phyloP scores from a whole-genome alignment of 2,888 invertebrate genomes.

The Norana najaformis region DNA sequence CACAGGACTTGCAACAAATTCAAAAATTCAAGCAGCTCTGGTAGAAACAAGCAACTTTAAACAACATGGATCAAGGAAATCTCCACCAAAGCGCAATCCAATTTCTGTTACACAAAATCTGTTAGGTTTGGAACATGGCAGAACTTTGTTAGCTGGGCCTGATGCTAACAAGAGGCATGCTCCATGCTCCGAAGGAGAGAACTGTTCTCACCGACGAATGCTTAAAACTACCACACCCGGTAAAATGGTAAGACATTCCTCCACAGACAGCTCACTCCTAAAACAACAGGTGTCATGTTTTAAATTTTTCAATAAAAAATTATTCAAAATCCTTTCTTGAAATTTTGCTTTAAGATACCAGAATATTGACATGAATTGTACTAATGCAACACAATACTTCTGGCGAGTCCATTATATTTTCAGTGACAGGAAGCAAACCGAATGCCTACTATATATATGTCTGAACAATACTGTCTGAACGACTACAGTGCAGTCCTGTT shows the following conservation, averaged over 20 bases:
- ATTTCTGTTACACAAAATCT: neutral
- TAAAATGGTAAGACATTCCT: neutral
- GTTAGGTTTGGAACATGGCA: neutral
- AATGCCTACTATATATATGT: neutral
- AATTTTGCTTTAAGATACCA: neutral
- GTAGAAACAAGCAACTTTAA: constrained; percentile 1
- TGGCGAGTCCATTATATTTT: neutral
- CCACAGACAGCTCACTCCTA: neutral
- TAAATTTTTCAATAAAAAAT: neutral
- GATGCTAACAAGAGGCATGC: constrained; percentile 8
- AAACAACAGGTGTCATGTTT: neutral
- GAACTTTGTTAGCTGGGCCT: neutral
- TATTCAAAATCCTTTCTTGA: neutral
- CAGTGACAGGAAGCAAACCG: neutral
- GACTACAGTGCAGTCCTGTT: too few relatives aligned
- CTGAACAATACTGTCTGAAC: too few relatives aligned
- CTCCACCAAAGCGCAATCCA: neutral
- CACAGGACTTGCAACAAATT: neutral
- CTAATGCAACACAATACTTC: neutral
- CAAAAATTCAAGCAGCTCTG: neutral
- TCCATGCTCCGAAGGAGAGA: constrained; percentile 6
- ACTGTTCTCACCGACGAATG: constrained; percentile 3
- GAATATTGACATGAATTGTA: neutral
- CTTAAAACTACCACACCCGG: neutral
- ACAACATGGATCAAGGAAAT: neutral